These are phyloP conservation scores for Mus pahari DNA, from an alignment of 2,113 vertebrate genomes.

Conservation along the genomic window DNA sequence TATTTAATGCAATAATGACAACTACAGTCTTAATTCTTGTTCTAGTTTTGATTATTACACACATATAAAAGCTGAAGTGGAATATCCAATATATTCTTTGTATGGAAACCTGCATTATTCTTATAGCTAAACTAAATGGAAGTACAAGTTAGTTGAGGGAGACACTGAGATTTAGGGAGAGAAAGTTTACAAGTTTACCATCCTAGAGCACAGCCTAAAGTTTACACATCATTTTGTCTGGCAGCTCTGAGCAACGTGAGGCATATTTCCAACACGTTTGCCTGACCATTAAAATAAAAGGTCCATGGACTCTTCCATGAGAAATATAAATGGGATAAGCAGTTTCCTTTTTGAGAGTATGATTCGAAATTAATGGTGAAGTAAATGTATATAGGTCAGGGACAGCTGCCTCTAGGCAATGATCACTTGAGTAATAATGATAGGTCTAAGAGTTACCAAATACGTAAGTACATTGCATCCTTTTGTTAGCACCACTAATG, in stretches of 20 bases:
- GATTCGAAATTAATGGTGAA: background rate
- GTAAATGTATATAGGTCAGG: background rate
- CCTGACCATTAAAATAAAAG: background rate
- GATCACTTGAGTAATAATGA: background rate
- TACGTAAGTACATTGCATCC: no score
- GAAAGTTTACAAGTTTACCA: background rate
- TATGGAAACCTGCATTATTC: background rate
- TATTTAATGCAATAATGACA: background rate
- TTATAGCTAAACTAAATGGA: background rate
- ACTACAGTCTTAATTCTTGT: background rate
- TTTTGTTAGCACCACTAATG: background rate
- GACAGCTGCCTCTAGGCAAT: background rate
- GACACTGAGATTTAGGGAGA: background rate
- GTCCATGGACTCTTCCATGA: background rate
- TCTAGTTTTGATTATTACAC: background rate
- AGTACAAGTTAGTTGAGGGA: background rate
- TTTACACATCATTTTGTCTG: background rate
- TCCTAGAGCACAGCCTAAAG: no score
- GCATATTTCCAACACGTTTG: background rate
- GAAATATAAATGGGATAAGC: background rate
- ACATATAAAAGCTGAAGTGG: background rate
- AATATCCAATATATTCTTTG: background rate
- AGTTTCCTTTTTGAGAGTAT: background rate
- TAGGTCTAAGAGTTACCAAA: background rate
- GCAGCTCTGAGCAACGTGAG: background rate